These are phyloP conservation scores for Brachyptera risi DNA, from an alignment of 2,888 invertebrate genomes.

Conservation along the genomic window DNA sequence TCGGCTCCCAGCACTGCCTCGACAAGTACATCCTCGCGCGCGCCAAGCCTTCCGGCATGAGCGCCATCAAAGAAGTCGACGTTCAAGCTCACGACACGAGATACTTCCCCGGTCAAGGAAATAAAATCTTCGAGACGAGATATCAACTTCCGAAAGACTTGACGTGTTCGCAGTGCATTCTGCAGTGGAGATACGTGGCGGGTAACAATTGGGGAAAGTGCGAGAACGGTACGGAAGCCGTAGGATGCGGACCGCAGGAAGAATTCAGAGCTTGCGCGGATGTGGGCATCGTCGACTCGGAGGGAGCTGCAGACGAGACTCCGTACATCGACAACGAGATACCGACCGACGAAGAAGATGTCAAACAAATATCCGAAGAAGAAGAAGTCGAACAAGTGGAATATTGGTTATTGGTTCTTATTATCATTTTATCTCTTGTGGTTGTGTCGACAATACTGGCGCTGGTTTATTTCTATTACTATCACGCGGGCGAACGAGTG, in stretches of 20 bases:
- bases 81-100: neutral
- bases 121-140: slow-evolving; percentile 72
- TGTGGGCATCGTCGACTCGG: slow-evolving; percentile 61
- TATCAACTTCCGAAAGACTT: slow-evolving; percentile 61
- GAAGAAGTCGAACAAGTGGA: slow-evolving; percentile 29
- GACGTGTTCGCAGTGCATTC: slow-evolving; percentile 74
- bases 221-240: slow-evolving; percentile 53
- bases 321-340: slow-evolving; percentile 45
- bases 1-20: slow-evolving; percentile 62
- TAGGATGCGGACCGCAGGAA: slow-evolving; percentile 86
- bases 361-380: slow-evolving; percentile 42
- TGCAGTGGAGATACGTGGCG: slow-evolving; percentile 87
- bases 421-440: slow-evolving; percentile 62
- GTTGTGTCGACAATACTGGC: slow-evolving; percentile 61
- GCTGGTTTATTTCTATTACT: slow-evolving; percentile 69
- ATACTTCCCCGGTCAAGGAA: slow-evolving; percentile 51
- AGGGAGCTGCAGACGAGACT: slow-evolving; percentile 42
- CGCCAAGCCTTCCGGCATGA: slow-evolving; percentile 45
- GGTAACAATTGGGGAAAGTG: slow-evolving; percentile 72
- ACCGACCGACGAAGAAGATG: slow-evolving; percentile 44
- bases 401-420: slow-evolving; percentile 45
- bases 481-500: slow-evolving; percentile 65
- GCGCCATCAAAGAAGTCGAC: neutral
- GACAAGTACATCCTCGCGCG: slow-evolving; percentile 71
- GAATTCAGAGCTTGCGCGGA: slow-evolving; percentile 85